These are phyloP conservation scores for Salarias fasciatus DNA, from an alignment of 2,797 vertebrate genomes.

Conservation along the genomic window DNA sequence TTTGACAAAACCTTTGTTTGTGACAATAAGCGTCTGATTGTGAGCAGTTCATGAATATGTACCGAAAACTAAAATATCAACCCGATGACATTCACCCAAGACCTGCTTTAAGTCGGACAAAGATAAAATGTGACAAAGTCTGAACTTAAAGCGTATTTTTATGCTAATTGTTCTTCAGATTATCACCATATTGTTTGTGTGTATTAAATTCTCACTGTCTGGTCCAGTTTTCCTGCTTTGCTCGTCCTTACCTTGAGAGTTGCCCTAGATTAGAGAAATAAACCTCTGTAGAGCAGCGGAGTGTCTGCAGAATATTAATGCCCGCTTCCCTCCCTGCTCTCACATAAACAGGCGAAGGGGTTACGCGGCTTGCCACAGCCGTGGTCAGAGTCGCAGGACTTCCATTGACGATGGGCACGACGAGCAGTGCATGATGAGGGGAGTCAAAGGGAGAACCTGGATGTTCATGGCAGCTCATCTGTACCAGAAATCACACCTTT, in stretches of 20 bases:
- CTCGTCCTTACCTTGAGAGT: neutral
- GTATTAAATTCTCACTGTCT: no score
- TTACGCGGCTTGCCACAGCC: neutral
- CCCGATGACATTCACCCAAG: no score
- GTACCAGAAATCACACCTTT: slow-evolving; percentile 2
- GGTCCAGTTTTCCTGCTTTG: neutral
- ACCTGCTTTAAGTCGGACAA: no score
- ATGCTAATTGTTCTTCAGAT: no score
- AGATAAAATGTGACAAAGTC: no score
- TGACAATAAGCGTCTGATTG: no score
- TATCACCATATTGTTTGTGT: no score
- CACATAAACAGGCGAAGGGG: neutral
- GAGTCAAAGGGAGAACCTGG: slow-evolving; percentile 1
- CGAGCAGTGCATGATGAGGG: neutral
- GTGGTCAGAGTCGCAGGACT: neutral
- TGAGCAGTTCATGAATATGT: no score
- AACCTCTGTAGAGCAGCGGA: neutral
- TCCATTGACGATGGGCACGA: neutral
- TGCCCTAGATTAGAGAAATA: neutral
- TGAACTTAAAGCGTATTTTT: no score
- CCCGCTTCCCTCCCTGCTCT: neutral
- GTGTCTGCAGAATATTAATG: neutral
- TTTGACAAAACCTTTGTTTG: no score
- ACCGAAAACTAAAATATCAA: no score
- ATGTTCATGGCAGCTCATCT: neutral